Evolutionary conservation across 2,113 vertebrate genomes (phyloP).

Genomic region (Oncorhynchus keta): DNA sequence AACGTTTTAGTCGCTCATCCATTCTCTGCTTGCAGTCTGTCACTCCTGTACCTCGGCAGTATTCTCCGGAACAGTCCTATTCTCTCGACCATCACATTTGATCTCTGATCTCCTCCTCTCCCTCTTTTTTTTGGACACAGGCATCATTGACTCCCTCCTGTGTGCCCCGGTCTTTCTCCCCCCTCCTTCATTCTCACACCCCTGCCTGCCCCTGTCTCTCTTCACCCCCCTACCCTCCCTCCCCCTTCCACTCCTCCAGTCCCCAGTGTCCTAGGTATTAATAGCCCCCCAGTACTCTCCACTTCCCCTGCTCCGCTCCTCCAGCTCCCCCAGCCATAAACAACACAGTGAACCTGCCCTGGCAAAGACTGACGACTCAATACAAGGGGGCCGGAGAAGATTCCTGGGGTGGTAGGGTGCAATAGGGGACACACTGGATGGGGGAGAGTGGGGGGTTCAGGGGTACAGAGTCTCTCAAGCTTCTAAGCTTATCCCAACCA

Average conservation of each 20-base stretch:
- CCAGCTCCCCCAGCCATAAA: not conserved
- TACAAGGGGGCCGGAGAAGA: not conserved
- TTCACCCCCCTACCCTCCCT: not conserved
- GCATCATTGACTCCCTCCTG: not conserved
- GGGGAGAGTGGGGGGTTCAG: not conserved
- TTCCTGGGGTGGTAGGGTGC: not conserved
- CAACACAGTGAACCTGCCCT: not conserved
- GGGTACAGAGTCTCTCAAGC: not conserved
- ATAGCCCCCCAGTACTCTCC: not conserved
- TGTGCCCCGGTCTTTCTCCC: not conserved
- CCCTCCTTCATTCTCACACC: not conserved
- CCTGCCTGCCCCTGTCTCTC: not conserved
- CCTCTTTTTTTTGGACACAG: not conserved
- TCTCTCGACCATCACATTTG: too few species aligned
- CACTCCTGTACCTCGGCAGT: slow-evolving; percentile 18
- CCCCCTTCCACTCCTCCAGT: not conserved
- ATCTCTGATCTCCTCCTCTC: not conserved
- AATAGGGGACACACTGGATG: not conserved
- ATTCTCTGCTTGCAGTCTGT: slow-evolving; percentile 16
- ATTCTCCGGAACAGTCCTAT: too few species aligned
- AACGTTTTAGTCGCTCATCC: not conserved
- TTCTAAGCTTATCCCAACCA: too few species aligned
- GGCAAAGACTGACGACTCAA: not conserved
- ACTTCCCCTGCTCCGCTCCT: not conserved
- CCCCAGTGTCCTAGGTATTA: not conserved